phyloP scores from a whole-genome alignment of 2,797 vertebrate species.

The Lacerta viridis region DNA sequence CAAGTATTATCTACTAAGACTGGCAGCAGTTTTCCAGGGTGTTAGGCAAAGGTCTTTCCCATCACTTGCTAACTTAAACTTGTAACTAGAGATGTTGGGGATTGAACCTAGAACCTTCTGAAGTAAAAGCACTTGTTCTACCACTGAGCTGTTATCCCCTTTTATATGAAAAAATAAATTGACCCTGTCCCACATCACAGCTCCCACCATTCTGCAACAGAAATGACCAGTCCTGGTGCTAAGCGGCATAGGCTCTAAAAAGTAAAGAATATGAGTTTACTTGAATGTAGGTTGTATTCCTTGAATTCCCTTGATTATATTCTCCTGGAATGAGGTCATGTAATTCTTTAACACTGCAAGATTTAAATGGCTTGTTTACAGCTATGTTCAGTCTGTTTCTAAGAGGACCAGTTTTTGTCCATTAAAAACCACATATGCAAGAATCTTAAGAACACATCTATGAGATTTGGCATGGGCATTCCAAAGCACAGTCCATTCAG shows the following conservation, averaged over 20 bases:
- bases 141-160: neutral
- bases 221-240: neutral
- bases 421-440: slow-evolving; percentile 53
- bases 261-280: neutral
- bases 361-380: slow-evolving; percentile 48
- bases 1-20: neutral
- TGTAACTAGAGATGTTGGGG: neutral
- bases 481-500: slow-evolving; percentile 39
- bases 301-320: slow-evolving; percentile 56
- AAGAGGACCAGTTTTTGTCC: slow-evolving; percentile 47
- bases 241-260: neutral
- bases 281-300: slow-evolving; percentile 43
- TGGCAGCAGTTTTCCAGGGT: neutral
- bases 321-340: slow-evolving; percentile 54
- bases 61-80: neutral
- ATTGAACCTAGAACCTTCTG: neutral
- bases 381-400: slow-evolving; percentile 30
- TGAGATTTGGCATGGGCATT: slow-evolving; percentile 21
- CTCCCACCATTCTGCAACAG: neutral
- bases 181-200: neutral
- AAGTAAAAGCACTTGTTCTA: neutral
- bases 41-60: neutral
- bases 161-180: too few relatives aligned
- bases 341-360: slow-evolving; percentile 43
- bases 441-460: slow-evolving; percentile 37